Percentiles rank a stretch among this genome's conserved stretches.
These are phyloP conservation scores for Halcyon senegalensis DNA, from an alignment of 2,113 vertebrate species.

Conservation along the genomic window DNA sequence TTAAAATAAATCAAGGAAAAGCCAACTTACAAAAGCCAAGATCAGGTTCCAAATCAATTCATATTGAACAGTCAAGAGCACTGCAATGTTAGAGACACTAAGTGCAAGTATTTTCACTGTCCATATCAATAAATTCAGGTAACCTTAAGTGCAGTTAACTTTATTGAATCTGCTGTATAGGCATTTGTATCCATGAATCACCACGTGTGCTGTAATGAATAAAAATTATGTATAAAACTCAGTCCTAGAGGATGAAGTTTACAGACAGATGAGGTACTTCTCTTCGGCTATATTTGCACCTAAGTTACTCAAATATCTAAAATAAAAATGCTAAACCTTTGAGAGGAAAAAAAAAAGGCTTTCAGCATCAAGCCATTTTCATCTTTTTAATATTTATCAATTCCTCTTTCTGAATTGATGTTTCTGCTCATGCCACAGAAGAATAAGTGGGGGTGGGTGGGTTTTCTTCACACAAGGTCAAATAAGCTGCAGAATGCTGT, in stretches of 20 bases:
- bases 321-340: neutral
- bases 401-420: neutral
- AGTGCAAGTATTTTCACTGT: neutral
- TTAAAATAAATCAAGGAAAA: neutral
- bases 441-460: neutral
- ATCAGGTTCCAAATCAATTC: neutral
- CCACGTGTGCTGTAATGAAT: neutral
- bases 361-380: neutral
- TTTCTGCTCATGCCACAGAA: neutral
- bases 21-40: neutral
- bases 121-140: neutral
- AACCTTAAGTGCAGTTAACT: neutral
- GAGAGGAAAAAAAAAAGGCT: neutral
- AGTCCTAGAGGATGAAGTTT: neutral
- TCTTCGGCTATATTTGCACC: neutral
- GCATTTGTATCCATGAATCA: neutral
- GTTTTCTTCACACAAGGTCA: conserved; percentile 34
- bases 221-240: neutral
- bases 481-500: neutral
- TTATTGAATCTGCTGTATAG: neutral
- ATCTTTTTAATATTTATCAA: conserved; percentile 11
- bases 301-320: neutral
- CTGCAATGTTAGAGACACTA: neutral
- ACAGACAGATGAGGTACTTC: neutral
- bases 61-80: neutral